phyloP scores from a whole-genome alignment of 2,888 invertebrate genomes.

The Neelides folsomi region DNA sequence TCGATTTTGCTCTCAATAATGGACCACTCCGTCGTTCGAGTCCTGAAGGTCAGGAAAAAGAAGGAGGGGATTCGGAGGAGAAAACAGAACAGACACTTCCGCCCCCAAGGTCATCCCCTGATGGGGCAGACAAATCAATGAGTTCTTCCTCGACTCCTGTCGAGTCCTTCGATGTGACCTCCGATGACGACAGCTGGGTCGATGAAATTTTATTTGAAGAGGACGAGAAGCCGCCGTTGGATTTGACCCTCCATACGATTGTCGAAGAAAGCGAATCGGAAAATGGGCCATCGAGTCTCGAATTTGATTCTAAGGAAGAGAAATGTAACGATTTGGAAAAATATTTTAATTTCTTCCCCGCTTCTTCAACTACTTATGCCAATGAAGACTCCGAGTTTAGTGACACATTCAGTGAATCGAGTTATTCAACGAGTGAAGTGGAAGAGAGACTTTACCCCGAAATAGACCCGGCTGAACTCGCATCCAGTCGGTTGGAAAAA shows the following conservation, averaged over 20 bases:
- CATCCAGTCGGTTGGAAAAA: constrained; percentile 72
- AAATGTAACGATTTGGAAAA: constrained; percentile 16
- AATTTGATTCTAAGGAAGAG: constrained; percentile 30
- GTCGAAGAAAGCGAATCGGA: constrained; percentile 53
- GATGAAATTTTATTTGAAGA: constrained; percentile 48
- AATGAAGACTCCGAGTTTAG: constrained; percentile 37
- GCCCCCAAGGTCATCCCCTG: constrained; percentile 16
- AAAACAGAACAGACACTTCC: constrained; percentile 3
- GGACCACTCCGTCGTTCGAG: constrained; percentile 6
- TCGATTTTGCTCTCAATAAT: not conserved
- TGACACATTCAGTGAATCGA: constrained; percentile 45
- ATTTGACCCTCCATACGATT: constrained; percentile 82
- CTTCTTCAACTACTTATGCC: too few species aligned
- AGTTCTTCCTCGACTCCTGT: constrained; percentile 12
- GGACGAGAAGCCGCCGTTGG: constrained; percentile 53
- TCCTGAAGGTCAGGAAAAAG: constrained; percentile 28
- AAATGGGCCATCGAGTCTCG: constrained; percentile 55
- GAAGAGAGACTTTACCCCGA: constrained; percentile 38
- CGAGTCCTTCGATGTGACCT: constrained; percentile 27
- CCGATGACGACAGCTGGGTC: constrained; percentile 84
- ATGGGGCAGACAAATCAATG: constrained; percentile 21
- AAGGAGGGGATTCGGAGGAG: not conserved
- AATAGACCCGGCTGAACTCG: constrained; percentile 57
- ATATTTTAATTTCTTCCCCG: constrained; percentile 10
- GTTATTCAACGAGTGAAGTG: constrained; percentile 22